Evolutionary conservation across 2,797 vertebrate genomes (phyloP).

Genomic region (Heliangelus exortis): DNA sequence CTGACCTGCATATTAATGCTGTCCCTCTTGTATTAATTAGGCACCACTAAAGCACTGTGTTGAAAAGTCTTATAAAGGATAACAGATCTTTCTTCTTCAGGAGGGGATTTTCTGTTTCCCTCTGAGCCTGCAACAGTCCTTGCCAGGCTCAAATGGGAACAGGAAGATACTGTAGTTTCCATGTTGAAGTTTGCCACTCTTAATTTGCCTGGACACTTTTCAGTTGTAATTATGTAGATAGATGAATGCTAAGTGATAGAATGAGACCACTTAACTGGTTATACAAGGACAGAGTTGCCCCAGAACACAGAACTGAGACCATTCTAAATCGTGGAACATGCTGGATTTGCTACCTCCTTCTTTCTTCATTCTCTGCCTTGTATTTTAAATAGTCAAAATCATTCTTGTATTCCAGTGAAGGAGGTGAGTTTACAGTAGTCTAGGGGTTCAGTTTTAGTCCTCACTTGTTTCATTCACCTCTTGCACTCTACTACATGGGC

Average conservation of each 20-base stretch:
- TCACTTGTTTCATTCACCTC: not conserved
- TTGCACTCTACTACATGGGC: not conserved
- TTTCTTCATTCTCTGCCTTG: not conserved
- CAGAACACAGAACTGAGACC: not conserved
- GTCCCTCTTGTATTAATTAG: not conserved
- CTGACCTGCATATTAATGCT: not conserved
- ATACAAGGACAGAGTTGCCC: not conserved
- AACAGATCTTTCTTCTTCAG: not conserved
- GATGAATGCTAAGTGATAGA: conserved; percentile 52
- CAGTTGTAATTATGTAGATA: not conserved
- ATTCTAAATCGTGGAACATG: not conserved
- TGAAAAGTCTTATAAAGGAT: not conserved
- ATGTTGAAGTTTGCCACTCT: not conserved
- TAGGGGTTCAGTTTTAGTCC: not conserved
- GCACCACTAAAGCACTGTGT: not conserved
- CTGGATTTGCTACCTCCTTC: not conserved
- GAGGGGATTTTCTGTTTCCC: not conserved
- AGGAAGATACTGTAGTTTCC: not conserved
- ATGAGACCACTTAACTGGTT: conserved; percentile 8
- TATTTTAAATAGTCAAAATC: not conserved
- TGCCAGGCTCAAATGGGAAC: not conserved
- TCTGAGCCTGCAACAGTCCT: not conserved
- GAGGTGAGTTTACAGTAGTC: not conserved
- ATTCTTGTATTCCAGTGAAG: not conserved
- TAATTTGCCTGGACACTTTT: not conserved